phyloP scores from a whole-genome alignment of 2,888 invertebrate species.

The Lithosia quadra region DNA sequence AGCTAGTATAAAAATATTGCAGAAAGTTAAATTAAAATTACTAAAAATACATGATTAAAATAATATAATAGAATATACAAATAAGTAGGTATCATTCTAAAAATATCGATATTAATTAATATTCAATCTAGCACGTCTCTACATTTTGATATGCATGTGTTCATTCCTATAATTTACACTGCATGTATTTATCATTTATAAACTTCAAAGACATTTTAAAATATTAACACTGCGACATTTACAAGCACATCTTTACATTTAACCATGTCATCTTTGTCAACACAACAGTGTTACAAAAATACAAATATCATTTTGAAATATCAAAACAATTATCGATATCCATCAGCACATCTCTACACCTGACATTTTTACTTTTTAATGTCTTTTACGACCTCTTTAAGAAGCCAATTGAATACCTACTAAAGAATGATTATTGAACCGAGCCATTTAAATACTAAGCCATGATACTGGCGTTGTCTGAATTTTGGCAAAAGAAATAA shows the following conservation, averaged over 20 bases:
- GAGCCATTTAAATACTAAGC: conserved; percentile 31
- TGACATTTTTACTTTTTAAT: conserved; percentile 59
- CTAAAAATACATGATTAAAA: too few species aligned
- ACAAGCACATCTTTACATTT: neutral
- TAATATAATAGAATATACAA: neutral
- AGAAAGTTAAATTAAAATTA: too few species aligned
- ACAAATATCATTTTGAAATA: neutral
- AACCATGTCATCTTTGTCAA: neutral
- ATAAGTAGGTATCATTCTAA: neutral
- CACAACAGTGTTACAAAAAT: neutral
- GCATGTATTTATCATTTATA: neutral
- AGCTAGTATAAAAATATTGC: too few species aligned
- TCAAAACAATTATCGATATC: conserved; percentile 28
- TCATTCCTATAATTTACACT: too few species aligned
- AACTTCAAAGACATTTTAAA: neutral
- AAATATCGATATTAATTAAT: neutral
- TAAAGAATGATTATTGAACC: conserved; percentile 35
- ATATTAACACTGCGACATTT: neutral
- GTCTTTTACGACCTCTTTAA: conserved; percentile 50
- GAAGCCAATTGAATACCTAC: conserved; percentile 48
- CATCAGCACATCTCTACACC: conserved; percentile 45
- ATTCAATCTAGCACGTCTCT: neutral
- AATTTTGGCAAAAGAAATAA: conserved; percentile 22
- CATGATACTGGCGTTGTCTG: conserved; percentile 20
- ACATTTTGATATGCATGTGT: neutral